These are phyloP conservation scores for Anoplopoma fimbria DNA, from an alignment of 2,113 vertebrate genomes.

Conservation along the genomic window DNA sequence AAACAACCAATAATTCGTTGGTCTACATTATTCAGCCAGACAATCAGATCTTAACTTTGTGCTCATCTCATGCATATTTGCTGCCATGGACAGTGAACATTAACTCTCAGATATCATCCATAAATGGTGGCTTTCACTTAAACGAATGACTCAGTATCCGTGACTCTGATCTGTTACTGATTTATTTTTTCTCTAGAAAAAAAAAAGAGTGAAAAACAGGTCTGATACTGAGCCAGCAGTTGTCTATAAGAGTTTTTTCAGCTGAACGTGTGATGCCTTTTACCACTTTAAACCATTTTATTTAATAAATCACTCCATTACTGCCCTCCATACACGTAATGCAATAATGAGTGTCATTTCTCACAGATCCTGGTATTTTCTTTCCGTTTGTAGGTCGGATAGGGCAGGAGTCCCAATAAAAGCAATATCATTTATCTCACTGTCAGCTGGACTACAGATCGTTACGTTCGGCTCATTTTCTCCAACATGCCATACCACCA, in stretches of 20 bases:
- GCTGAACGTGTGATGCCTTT: not conserved
- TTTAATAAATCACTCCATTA: not conserved
- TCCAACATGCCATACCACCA: not conserved
- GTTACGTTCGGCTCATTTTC: slow-evolving; percentile 31
- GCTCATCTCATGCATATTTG: not conserved
- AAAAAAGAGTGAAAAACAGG: no score
- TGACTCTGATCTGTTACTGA: not conserved
- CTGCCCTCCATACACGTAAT: not conserved
- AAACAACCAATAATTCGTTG: not conserved
- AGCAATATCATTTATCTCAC: slow-evolving; percentile 18
- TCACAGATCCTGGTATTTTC: not conserved
- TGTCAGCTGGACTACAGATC: slow-evolving; percentile 31
- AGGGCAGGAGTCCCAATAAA: slow-evolving; percentile 2
- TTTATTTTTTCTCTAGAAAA: not conserved
- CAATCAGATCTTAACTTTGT: not conserved
- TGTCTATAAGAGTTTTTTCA: not conserved
- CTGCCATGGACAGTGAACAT: not conserved
- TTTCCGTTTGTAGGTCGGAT: not conserved
- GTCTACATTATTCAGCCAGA: not conserved
- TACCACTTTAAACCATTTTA: not conserved
- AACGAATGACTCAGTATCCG: not conserved
- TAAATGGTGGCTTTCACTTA: not conserved
- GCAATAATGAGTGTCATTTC: not conserved
- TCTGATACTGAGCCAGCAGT: not conserved
- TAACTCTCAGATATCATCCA: not conserved